A percentile compares a stretch with the other conserved stretches of the same genome.
These are phyloP conservation scores for Tromatobia lineatoria DNA, from an alignment of 2,888 invertebrate genomes.

Conservation along the genomic window DNA sequence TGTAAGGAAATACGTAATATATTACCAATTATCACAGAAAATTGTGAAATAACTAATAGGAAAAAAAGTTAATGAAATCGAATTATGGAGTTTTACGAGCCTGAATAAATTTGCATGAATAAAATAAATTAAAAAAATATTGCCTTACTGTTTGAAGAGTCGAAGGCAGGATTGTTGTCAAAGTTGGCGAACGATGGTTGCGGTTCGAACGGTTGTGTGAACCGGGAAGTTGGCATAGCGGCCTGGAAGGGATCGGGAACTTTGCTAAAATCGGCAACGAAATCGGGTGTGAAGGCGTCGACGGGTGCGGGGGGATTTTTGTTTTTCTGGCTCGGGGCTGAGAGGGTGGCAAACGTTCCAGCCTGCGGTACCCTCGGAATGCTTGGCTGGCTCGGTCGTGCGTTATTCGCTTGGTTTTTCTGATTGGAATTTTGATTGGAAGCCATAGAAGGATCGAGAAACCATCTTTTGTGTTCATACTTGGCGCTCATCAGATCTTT, in stretches of 20 bases:
- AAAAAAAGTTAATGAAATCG: no score
- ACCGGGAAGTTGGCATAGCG: constrained; percentile 78
- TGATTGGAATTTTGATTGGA: constrained; percentile 74
- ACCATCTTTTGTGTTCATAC: constrained; percentile 96
- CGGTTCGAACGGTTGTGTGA: constrained; percentile 80
- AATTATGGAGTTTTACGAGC: no score
- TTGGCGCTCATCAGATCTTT: constrained; percentile 97
- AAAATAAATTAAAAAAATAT: neutral
- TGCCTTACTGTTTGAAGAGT: constrained; percentile 83
- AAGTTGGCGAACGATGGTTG: constrained; percentile 90
- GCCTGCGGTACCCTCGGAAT: constrained; percentile 81
- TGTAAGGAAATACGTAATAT: no score
- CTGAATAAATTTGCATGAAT: neutral
- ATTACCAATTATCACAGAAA: no score
- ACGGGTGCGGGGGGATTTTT: constrained; percentile 74
- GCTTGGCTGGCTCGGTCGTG: constrained; percentile 71
- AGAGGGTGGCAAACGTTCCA: constrained; percentile 73
- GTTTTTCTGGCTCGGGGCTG: constrained; percentile 70
- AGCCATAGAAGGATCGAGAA: constrained; percentile 82
- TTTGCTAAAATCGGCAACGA: constrained; percentile 84
- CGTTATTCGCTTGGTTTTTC: constrained; percentile 64
- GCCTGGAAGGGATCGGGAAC: constrained; percentile 81
- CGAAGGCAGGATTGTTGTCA: constrained; percentile 90
- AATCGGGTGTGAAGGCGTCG: constrained; percentile 81
- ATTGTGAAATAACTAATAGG: no score